Evolutionary conservation across 1,140 invertebrate genomes (phyloP), one percentile per base, ranked within the genome.

Genomic region (Mesaphorura yosii): DNA sequence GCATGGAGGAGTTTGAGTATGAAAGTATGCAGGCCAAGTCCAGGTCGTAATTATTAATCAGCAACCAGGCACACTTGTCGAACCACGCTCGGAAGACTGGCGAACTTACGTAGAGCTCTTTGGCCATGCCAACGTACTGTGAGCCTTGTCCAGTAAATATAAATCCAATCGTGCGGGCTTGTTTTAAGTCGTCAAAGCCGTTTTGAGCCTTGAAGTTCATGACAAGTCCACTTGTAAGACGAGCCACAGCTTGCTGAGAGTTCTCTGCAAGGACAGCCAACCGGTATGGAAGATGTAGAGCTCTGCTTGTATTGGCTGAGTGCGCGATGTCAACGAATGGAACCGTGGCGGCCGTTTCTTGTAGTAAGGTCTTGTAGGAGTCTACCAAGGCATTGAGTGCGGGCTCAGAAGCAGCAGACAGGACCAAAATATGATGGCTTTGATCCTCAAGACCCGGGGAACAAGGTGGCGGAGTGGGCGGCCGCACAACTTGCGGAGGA

Each of bases 131-230:
- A 37, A 39, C 27, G 29, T 58, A 58, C 25, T 58, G 56, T 1
- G 44, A 53, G 0, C 56, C 56, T 34, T 58, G 56, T 20, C 56
- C 56, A 28, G 56, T 53, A 22, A 58, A 58, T 4, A 58, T 10
- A 31, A 58, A 58, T 6, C 34, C 37, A 27, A 58, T n/a, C 23
- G n/a, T 14, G 2, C 15, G 26, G 14, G n/a, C n/a, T n/a, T n/a
- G n/a, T n/a, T n/a, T n/a, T n/a, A n/a, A n/a, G n/a, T n/a, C n/a
- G n/a, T n/a, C n/a, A n/a, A n/a, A n/a, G n/a, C n/a, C n/a, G n/a
- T n/a, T n/a, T n/a, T n/a, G n/a, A n/a, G n/a, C n/a, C n/a, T n/a
- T n/a, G n/a, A n/a, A n/a, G n/a, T n/a, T n/a, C n/a, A n/a, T n/a
- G n/a, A n/a, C n/a, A n/a, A n/a, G n/a, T n/a, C n/a, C n/a, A n/a